A percentile compares a stretch with the other conserved stretches of the same genome.
Evolutionary conservation across 2,113 vertebrate species (phyloP).

Genomic region (Scartelaos histophorus): DNA sequence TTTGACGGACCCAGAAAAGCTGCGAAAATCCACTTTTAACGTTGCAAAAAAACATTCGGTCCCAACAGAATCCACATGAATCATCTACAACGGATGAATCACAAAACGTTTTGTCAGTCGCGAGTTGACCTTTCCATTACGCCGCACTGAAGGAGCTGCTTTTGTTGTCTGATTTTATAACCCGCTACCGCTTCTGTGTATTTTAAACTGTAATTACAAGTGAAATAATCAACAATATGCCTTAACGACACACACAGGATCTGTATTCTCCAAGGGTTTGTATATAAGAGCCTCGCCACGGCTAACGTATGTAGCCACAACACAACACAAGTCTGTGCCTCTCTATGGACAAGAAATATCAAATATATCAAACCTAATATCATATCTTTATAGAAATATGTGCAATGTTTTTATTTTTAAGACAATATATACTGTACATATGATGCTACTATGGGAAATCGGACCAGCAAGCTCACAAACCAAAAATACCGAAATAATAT

Average conservation of each 20-base stretch:
- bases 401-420: constrained; percentile 25
- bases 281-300: constrained; percentile 49
- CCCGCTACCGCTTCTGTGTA: constrained; percentile 34
- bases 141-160: constrained; percentile 7
- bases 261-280: constrained; percentile 48
- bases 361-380: neutral
- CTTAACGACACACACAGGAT: constrained; percentile 66
- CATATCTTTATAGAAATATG: constrained; percentile 1
- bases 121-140: too few relatives aligned
- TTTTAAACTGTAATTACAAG: constrained; percentile 41
- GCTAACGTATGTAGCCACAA: constrained; percentile 40
- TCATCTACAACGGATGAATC: neutral
- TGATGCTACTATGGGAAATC: constrained; percentile 11
- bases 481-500: constrained; percentile 22
- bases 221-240: constrained; percentile 57
- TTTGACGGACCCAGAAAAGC: too few relatives aligned
- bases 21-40: too few relatives aligned
- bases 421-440: constrained; percentile 38
- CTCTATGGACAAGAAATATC: constrained; percentile 2
- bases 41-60: neutral
- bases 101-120: neutral
- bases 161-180: constrained; percentile 27
- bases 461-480: constrained; percentile 41
- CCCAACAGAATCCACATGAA: neutral
- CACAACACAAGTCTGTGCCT: constrained; percentile 25